These are phyloP conservation scores for Siniperca chuatsi DNA, from an alignment of 2,113 vertebrate species.

Conservation along the genomic window DNA sequence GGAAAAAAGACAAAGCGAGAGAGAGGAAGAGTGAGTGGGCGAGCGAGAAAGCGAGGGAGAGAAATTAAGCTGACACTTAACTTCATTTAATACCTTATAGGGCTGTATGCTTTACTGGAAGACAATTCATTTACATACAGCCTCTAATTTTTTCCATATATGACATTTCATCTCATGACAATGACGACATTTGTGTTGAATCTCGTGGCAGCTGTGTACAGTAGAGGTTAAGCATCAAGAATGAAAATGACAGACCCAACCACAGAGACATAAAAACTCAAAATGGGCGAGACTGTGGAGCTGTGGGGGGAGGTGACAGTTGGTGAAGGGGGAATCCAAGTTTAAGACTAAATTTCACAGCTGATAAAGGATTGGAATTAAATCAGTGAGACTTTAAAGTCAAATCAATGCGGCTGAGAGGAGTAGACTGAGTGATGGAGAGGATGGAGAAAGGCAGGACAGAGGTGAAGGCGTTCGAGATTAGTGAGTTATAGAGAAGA, in stretches of 20 bases:
- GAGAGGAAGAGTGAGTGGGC: neutral
- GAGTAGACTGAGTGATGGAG: conserved; percentile 36
- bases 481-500: conserved; percentile 44
- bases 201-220: neutral
- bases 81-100: conserved; percentile 18
- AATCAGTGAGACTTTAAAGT: conserved; percentile 63
- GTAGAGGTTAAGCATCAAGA: neutral
- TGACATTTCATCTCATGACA: conserved; percentile 13
- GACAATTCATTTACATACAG: conserved; percentile 18
- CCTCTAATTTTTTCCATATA: neutral
- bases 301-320: neutral
- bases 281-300: neutral
- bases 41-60: neutral
- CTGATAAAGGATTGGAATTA: conserved; percentile 64
- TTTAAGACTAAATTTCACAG: conserved; percentile 64
- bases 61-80: conserved; percentile 19
- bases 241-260: neutral
- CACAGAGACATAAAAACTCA: neutral
- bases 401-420: conserved; percentile 54
- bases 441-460: conserved; percentile 25
- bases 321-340: conserved; percentile 4
- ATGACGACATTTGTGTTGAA: conserved; percentile 19
- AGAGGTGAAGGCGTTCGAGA: conserved; percentile 54
- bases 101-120: conserved; percentile 16
- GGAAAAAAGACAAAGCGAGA: neutral